Conservation (phyloP, 2,888 invertebrate genomes). For the Drosophila formosana region DNA sequence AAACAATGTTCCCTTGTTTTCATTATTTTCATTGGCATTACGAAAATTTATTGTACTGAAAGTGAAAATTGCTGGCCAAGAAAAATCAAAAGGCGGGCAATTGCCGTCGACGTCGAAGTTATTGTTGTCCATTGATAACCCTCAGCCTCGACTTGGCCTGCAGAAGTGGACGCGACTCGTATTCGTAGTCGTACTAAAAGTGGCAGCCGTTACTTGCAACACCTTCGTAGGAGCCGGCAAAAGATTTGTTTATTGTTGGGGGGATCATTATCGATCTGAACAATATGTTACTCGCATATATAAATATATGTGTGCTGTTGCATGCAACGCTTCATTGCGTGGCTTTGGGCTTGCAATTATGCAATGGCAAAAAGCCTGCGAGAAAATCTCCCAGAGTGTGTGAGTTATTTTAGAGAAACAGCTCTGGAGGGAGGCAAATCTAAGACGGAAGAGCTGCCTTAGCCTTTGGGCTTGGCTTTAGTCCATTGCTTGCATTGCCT, state of each 20-base stretch:
- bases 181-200: constrained; percentile 46
- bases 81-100: constrained; percentile 16
- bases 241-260: constrained; percentile 52
- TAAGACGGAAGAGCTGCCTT: constrained; percentile 66
- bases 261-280: constrained; percentile 69
- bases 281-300: constrained; percentile 46
- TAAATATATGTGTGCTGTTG: constrained; percentile 31
- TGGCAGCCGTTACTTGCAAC: constrained; percentile 57
- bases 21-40: constrained; percentile 55
- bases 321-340: constrained; percentile 44
- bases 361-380: constrained; percentile 42
- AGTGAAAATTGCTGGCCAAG: constrained; percentile 74
- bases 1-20: constrained; percentile 63
- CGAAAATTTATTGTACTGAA: constrained; percentile 74
- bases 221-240: constrained; percentile 50
- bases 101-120: constrained; percentile 4
- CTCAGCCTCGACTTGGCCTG: constrained; percentile 21
- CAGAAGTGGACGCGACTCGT: constrained; percentile 54
- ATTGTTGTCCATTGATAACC: constrained; percentile 53
- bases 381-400: constrained; percentile 9
- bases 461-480: constrained; percentile 54
- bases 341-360: constrained; percentile 50
- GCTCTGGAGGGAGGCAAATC: constrained; percentile 35
- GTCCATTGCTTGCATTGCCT: constrained; percentile 24
- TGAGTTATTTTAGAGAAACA: constrained; percentile 3